phyloP scores from a whole-genome alignment of 2,113 vertebrate genomes.

The Vidua macroura region DNA sequence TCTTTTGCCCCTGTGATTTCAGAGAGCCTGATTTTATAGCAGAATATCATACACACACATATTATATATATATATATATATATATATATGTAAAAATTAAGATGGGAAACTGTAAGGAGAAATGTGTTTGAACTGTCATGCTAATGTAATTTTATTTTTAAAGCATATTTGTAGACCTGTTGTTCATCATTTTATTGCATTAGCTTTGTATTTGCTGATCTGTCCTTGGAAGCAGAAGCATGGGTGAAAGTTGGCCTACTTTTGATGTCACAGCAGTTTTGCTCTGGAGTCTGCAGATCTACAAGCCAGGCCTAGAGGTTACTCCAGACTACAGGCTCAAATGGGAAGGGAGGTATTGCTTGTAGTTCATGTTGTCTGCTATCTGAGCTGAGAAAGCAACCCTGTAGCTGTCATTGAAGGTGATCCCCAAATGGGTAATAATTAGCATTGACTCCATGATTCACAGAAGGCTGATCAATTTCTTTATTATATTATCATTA shows the following conservation, averaged over 20 bases:
- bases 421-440: no score
- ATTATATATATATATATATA: no score
- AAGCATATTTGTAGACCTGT: neutral
- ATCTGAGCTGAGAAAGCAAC: neutral
- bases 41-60: neutral
- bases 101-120: neutral
- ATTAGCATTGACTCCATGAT: no score
- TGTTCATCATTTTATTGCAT: accelerated
- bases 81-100: neutral
- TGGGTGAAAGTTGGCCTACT: neutral
- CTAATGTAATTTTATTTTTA: neutral
- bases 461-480: no score
- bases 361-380: neutral
- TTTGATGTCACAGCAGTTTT: neutral
- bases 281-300: neutral
- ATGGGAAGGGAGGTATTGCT: neutral
- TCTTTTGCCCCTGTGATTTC: constrained; percentile 3
- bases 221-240: neutral
- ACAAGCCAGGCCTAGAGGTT: neutral
- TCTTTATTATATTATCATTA: no score
- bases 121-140: neutral
- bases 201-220: neutral
- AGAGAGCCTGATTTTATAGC: neutral
- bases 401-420: no score
- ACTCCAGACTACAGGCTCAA: neutral